Percentiles rank a stretch among this genome's conserved stretches.
phyloP scores from a whole-genome alignment of 2,797 vertebrate genomes.

The Clamator glandarius region DNA sequence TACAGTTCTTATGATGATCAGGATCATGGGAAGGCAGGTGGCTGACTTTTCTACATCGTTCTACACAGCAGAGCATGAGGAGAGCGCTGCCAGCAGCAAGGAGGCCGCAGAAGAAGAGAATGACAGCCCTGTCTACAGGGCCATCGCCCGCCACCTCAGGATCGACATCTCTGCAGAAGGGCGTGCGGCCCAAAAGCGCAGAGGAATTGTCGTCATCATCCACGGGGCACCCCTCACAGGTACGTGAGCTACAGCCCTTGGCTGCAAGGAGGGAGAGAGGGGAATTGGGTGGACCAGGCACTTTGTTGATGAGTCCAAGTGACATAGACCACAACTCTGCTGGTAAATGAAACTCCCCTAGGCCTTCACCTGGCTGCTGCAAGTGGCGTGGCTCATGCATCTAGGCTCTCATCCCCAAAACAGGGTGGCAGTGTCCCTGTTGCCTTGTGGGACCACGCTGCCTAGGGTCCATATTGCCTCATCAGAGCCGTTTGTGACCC shows the following conservation, averaged over 20 bases:
- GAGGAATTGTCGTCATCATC: slow-evolving; percentile 84
- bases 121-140: slow-evolving; percentile 78
- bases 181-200: slow-evolving; percentile 61
- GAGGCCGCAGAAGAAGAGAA: slow-evolving; percentile 74
- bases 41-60: background rate
- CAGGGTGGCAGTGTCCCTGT: accelerated
- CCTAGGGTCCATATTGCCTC: background rate
- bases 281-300: accelerated
- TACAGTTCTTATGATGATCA: background rate
- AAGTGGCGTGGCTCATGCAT: background rate
- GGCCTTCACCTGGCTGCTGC: too few species aligned
- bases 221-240: slow-evolving; percentile 88
- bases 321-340: background rate
- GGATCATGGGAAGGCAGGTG: background rate
- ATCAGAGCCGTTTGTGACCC: background rate
- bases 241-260: background rate
- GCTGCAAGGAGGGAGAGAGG: background rate
- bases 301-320: background rate
- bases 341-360: accelerated
- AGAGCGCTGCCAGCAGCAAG: background rate
- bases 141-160: slow-evolving; percentile 81
- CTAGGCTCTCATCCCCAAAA: background rate
- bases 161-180: slow-evolving; percentile 76
- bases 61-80: slow-evolving; percentile 1
- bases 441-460: background rate